Base-by-base conservation (phyloP, 2,113 vertebrate species). In the Lepus europaeus region DNA sequence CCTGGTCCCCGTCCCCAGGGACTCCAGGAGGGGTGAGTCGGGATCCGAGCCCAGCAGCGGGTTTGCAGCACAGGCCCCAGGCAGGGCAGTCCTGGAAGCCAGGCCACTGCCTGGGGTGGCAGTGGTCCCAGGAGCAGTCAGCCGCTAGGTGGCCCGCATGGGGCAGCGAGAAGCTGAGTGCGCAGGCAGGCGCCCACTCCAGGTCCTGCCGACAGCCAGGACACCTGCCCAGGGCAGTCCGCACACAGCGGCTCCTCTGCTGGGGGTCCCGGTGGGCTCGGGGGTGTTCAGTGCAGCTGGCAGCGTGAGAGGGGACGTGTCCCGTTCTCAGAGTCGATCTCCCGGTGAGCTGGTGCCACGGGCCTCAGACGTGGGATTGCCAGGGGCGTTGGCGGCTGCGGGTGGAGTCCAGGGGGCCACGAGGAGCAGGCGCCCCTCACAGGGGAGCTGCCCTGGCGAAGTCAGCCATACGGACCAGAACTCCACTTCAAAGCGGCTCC, bases 101-200 rank as follows among this genome's bases (percentile, higher is more conserved):
- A 33, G n/a, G n/a, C 11, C 29, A 8, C 9, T 20, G 20, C 59
- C 68, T 68, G 29, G n/a, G 23, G 14, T 56, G 12, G 27, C 49
- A n/a, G 8, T 0, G 9, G 79, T 36, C 11, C 22, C 11, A 27
- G 66, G 33, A 13, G 33, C 9, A 8, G 4, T 6, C 5, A 0
- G 7, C 11, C 19, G 66, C 13, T 12, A 7, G 53, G 51, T 19
- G 19, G 56, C 56, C 56, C 3, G 10, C 10, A 16, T 9, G 13
- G n/a, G 56, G 22, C 9, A 7, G 59, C 11, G 19, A 72, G 19
- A 77, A 23, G n/a, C 56, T 10, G 49, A 29, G 12, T 16, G 11
- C 8, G 1, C 9, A 3, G 25, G 39, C 39, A 83, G 79, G n/a
- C 4, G 2, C 25, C 36, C n/a, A 2, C 56, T 25, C 53, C 9